Evolutionary conservation across 2,113 vertebrate genomes (phyloP).

Genomic region (Chaenocephalus aceratus): DNA sequence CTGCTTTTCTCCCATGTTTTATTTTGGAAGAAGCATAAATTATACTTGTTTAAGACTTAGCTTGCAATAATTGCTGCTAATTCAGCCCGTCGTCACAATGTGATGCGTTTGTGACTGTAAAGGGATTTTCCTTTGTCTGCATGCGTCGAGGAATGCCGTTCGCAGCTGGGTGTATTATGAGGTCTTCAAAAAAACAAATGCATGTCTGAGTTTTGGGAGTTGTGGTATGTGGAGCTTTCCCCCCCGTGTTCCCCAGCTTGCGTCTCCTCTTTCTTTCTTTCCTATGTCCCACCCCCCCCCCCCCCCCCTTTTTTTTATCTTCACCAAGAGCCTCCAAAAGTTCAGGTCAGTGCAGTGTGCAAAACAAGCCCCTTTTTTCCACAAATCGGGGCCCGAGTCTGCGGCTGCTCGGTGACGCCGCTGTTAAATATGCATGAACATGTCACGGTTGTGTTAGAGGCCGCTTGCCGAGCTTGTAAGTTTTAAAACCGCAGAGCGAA

Average conservation of each 20-base stretch:
- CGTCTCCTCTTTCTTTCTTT: slow-evolving; percentile 30
- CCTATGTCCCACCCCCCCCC: neutral
- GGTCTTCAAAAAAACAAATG: slow-evolving; percentile 64
- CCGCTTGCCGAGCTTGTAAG: slow-evolving; percentile 62
- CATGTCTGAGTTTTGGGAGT: slow-evolving; percentile 72
- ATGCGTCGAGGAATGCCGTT: slow-evolving; percentile 67
- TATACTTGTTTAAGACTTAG: slow-evolving; percentile 31
- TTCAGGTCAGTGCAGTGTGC: slow-evolving; percentile 45
- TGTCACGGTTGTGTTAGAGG: slow-evolving; percentile 73
- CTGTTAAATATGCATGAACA: slow-evolving; percentile 78
- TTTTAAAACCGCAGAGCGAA: slow-evolving; percentile 50
- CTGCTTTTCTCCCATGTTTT: neutral
- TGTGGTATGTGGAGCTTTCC: slow-evolving; percentile 72
- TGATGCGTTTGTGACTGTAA: slow-evolving; percentile 52
- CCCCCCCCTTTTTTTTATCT: neutral
- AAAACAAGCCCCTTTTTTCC: slow-evolving; percentile 30
- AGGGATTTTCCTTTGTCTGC: slow-evolving; percentile 67
- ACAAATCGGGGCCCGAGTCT: slow-evolving; percentile 27
- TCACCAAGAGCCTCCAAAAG: slow-evolving; percentile 34
- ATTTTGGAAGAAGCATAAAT: slow-evolving; percentile 5
- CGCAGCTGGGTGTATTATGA: slow-evolving; percentile 68
- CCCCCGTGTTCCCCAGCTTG: slow-evolving; percentile 24
- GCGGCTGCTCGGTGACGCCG: slow-evolving; percentile 48
- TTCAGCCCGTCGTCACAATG: slow-evolving; percentile 5
- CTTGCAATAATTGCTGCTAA: slow-evolving; percentile 17